These are phyloP conservation scores for Bacillus rossius DNA, from an alignment of 1,140 invertebrate genomes.

Conservation along the genomic window DNA sequence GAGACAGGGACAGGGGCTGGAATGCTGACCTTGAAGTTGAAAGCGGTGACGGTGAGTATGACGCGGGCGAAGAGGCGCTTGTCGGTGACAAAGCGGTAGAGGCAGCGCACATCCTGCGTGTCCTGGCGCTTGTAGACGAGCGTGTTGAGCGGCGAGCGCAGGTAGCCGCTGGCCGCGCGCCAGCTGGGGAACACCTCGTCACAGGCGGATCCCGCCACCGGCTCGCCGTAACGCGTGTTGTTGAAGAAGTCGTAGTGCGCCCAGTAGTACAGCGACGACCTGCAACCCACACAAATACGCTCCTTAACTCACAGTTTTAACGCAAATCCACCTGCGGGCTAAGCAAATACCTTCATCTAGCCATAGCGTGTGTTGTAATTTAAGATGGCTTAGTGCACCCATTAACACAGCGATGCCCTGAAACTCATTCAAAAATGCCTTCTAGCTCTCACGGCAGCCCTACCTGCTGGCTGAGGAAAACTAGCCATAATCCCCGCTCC, in stretches of 20 bases:
- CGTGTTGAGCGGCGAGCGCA: constrained; percentile 77
- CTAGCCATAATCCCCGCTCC: too few relatives aligned
- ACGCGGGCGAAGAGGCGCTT: constrained; percentile 71
- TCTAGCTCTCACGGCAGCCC: too few relatives aligned
- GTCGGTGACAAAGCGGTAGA: constrained; percentile 78
- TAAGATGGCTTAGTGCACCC: too few relatives aligned
- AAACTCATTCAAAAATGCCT: too few relatives aligned
- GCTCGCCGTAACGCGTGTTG: constrained; percentile 75
- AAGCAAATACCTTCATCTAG: too few relatives aligned
- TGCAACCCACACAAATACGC: background rate
- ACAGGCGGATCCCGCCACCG: constrained; percentile 69
- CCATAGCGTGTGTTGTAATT: too few relatives aligned
- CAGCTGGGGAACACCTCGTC: constrained; percentile 81
- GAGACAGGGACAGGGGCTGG: too few relatives aligned
- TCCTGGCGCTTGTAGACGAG: constrained; percentile 68
- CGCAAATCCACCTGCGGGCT: too few relatives aligned
- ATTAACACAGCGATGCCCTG: too few relatives aligned
- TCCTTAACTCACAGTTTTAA: too few relatives aligned
- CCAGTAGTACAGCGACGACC: constrained; percentile 17
- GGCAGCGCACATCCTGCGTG: constrained; percentile 63
- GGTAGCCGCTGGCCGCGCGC: constrained; percentile 59
- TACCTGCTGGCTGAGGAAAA: too few relatives aligned
- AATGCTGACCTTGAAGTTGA: constrained; percentile 63
- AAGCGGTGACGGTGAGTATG: constrained; percentile 61
- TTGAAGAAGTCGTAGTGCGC: constrained; percentile 62